Conservation (phyloP, 2,888 invertebrate species). For the Phaedon cochleariae region DNA sequence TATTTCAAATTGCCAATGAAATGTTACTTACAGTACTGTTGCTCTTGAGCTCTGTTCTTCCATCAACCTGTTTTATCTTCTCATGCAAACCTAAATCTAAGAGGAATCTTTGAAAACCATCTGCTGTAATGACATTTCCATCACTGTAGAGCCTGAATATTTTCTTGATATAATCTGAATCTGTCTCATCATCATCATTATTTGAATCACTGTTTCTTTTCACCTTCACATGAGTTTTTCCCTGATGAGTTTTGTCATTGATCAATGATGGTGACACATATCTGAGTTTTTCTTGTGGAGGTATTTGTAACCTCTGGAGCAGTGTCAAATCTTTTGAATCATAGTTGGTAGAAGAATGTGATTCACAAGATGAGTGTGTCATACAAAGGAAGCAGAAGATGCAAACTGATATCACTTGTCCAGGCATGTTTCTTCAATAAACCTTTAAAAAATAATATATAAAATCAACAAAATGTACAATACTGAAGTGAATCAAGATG, state of each 20-base stretch:
- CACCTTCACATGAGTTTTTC: constrained; percentile 7
- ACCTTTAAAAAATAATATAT: constrained; percentile 14
- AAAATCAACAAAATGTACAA: no score
- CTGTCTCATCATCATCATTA: constrained; percentile 46
- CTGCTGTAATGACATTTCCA: constrained; percentile 70
- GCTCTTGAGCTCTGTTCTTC: background rate
- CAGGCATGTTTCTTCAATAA: constrained; percentile 60
- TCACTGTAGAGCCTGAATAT: constrained; percentile 76
- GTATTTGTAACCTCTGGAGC: background rate
- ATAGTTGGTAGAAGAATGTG: constrained; percentile 65
- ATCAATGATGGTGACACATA: background rate
- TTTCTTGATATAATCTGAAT: constrained; percentile 69
- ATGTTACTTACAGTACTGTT: background rate
- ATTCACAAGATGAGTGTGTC: constrained; percentile 78
- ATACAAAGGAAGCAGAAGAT: constrained; percentile 84
- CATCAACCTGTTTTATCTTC: background rate
- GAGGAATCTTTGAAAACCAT: constrained; percentile 76
- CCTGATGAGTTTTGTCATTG: background rate
- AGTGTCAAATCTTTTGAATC: background rate
- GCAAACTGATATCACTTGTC: constrained; percentile 80
- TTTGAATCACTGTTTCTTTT: constrained; percentile 38
- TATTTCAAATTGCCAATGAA: background rate
- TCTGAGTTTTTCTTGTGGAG: background rate
- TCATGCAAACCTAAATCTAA: constrained; percentile 54
- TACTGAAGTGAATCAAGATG: no score